Base-by-base conservation (phyloP, 2,888 invertebrate species). In the Ypsolopha sequella region DNA sequence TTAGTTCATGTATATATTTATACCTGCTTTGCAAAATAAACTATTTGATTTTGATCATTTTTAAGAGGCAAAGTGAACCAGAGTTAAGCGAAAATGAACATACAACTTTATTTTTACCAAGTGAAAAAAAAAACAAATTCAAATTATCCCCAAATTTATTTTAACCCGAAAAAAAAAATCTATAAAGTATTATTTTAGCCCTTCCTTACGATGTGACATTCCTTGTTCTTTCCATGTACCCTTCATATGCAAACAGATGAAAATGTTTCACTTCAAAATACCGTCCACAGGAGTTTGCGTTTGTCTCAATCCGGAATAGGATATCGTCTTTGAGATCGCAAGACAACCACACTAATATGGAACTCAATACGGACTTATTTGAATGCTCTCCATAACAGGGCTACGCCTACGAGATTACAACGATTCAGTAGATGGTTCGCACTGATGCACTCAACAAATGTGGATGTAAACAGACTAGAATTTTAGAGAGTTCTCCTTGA, bases 401-500 rank as follows among this genome's bases (percentile, higher is more conserved):
- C 24, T 7, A 14, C 11, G 41, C 11, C 7, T 13, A 8, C 43
- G 13, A 43, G 43, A 43, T 43, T 36, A 33, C 10, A 35, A 46
- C 7, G 47, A 36, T 8, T 9, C 8, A n/a, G 1, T 11, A 36
- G 36, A 9, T 36, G 13, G 47, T 47, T 14, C 14, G 43, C 43
- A 14, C 43, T 13, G 13, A 13, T 14, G 47, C 47, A 43, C 43
- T 43, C 8, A 9, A 36, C 36, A 47, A 36, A 47, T 14, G 33
- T 47, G 24, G 43, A 24, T 43, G 14, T 43, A 43, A 43, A 41
- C 41, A 11, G 11, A 36, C 2, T 13, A 13, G 36, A 47, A 35
- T 33, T 24, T 34, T 46, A 46, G 36, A 47, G 43, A 43, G 43
- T 24, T 54, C 49, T 38, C 48, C 51, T 77, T 77, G 77, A 76